phyloP scores from a whole-genome alignment of 2,797 vertebrate species.

The Lagocephalus sceleratus region DNA sequence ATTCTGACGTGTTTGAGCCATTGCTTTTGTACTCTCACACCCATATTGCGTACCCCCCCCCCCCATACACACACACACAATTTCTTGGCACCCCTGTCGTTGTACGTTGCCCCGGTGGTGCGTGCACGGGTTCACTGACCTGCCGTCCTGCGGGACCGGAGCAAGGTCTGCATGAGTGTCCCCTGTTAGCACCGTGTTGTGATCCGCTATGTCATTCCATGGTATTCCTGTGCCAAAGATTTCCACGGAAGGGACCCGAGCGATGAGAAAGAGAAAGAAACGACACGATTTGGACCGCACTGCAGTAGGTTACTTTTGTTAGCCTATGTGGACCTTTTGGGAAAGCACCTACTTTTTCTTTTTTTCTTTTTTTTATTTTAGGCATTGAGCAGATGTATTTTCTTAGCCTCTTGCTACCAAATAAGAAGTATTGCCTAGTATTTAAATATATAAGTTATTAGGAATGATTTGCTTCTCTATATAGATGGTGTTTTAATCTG shows the following conservation, averaged over 20 bases:
- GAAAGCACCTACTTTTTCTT: constrained; percentile 31
- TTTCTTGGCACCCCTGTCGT: constrained; percentile 21
- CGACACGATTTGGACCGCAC: constrained; percentile 36
- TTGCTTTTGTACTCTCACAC: constrained; percentile 5
- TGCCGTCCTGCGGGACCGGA: constrained; percentile 49
- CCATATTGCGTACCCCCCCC: constrained; percentile 4
- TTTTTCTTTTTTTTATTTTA: constrained; percentile 10
- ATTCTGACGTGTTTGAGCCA: constrained; percentile 18
- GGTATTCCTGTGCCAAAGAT: constrained; percentile 73
- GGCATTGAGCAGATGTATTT: constrained; percentile 55
- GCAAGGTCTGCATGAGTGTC: constrained; percentile 61
- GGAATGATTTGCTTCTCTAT: constrained; percentile 62
- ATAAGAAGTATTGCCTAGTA: constrained; percentile 67
- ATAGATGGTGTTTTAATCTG: constrained; percentile 61
- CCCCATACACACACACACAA: constrained; percentile 12
- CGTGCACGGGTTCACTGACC: constrained; percentile 54
- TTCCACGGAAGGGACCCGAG: constrained; percentile 53
- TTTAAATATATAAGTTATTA: constrained; percentile 84
- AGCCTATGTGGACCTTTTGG: constrained; percentile 40
- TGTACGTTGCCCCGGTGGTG: constrained; percentile 41
- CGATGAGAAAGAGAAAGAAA: constrained; percentile 23
- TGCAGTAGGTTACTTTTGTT: constrained; percentile 40
- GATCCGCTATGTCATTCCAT: constrained; percentile 44
- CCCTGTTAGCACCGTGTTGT: constrained; percentile 55
- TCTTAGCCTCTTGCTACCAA: constrained; percentile 43